Evolutionary conservation across 1,140 invertebrate species (phyloP).

Genomic region (Hyphantria cunea): DNA sequence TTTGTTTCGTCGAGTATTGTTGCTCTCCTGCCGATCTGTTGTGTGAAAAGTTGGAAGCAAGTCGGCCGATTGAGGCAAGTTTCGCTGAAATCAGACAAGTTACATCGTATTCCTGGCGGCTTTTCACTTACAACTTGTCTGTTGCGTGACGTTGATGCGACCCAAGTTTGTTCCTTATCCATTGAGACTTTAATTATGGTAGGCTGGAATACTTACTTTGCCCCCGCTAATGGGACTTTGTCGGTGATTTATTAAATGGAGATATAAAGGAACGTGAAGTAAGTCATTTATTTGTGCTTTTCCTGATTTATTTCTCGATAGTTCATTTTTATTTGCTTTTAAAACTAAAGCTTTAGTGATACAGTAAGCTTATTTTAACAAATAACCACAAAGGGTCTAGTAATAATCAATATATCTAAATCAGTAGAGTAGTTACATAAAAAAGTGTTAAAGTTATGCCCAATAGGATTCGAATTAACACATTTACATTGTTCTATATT

Average conservation of each 20-base stretch:
- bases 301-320: too few species aligned
- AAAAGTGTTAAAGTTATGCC: too few species aligned
- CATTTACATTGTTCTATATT: too few species aligned
- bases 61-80: conserved; percentile 63
- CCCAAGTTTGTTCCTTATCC: conserved; percentile 68
- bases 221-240: conserved; percentile 10
- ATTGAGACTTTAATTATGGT: conserved; percentile 57
- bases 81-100: conserved; percentile 64
- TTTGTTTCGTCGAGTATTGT: conserved; percentile 68
- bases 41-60: conserved; percentile 56
- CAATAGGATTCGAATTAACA: too few species aligned
- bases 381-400: too few species aligned
- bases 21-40: conserved; percentile 50
- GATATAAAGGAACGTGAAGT: background rate
- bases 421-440: too few species aligned
- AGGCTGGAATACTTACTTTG: too few species aligned
- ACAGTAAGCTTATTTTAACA: too few species aligned
- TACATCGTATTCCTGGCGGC: conserved; percentile 63
- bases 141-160: conserved; percentile 63
- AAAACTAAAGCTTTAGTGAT: too few species aligned
- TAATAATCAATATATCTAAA: too few species aligned
- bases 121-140: conserved; percentile 60
- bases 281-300: background rate
- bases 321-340: background rate
- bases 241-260: background rate